Evolutionary conservation across 2,113 vertebrate genomes (phyloP).

Genomic region (Lichenostomus cassidix): DNA sequence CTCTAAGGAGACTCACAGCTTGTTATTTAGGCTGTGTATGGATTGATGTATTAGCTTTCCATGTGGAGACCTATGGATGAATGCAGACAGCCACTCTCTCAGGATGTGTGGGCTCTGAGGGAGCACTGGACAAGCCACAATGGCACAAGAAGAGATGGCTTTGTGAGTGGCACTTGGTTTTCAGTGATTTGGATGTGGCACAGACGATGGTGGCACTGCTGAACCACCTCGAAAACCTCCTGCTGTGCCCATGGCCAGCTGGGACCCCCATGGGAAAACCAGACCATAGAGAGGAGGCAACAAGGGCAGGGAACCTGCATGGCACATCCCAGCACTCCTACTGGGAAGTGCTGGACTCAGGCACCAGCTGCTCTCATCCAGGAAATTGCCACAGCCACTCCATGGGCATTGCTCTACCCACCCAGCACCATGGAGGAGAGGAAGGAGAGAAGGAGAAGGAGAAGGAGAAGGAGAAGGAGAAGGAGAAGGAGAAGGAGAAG

Average conservation of each 20-base stretch:
- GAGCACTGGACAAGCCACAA: background rate
- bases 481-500: background rate
- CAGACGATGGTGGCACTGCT: background rate
- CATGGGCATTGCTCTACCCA: background rate
- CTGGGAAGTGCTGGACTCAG: background rate
- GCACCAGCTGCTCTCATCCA: background rate
- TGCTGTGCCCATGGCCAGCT: background rate
- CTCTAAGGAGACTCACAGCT: background rate
- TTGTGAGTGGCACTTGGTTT: background rate
- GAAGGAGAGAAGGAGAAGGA: background rate
- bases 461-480: background rate
- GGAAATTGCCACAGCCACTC: fast-evolving
- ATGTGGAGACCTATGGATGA: fast-evolving
- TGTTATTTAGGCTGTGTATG: background rate
- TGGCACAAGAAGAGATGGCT: fast-evolving
- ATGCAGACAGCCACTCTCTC: background rate
- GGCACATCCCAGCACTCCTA: background rate
- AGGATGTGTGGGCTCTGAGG: fast-evolving
- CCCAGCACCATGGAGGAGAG: background rate
- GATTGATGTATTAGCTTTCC: background rate
- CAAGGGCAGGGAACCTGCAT: background rate
- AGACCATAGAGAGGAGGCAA: background rate
- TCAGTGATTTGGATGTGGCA: background rate
- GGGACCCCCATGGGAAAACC: background rate
- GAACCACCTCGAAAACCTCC: background rate